A percentile compares a stretch with the other conserved stretches of the same genome.
phyloP scores from a whole-genome alignment of 2,797 vertebrate species.

The Siniperca obscura region DNA sequence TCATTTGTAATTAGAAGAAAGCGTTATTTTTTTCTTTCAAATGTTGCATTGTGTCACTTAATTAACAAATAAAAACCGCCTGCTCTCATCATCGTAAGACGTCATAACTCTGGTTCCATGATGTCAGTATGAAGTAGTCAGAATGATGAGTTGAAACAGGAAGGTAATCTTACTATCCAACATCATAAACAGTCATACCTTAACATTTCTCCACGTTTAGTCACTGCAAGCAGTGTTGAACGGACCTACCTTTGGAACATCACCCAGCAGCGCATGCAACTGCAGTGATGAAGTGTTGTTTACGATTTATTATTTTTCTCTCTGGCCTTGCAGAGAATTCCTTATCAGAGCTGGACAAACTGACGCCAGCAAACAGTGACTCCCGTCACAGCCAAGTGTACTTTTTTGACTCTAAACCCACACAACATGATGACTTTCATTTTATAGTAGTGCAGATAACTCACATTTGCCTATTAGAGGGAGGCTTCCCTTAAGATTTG shows the following conservation, averaged over 20 bases:
- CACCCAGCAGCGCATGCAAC: neutral
- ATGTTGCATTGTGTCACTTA: neutral
- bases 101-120: neutral
- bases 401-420: constrained; percentile 16
- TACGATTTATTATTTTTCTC: neutral
- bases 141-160: neutral
- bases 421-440: neutral
- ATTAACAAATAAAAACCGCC: neutral
- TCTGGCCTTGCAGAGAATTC: neutral
- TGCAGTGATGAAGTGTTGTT: neutral
- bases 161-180: constrained; percentile 1
- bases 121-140: constrained; percentile 2
- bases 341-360: constrained; percentile 44
- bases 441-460: neutral
- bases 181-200: neutral
- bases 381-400: neutral
- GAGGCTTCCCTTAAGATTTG: constrained; percentile 3
- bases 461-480: neutral
- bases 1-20: neutral
- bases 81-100: neutral
- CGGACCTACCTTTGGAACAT: neutral
- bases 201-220: no score
- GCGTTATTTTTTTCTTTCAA: neutral
- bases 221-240: neutral
- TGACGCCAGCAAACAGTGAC: constrained; percentile 27